These are phyloP conservation scores for Limnephilus lunatus DNA, from an alignment of 2,888 invertebrate species.

Conservation along the genomic window DNA sequence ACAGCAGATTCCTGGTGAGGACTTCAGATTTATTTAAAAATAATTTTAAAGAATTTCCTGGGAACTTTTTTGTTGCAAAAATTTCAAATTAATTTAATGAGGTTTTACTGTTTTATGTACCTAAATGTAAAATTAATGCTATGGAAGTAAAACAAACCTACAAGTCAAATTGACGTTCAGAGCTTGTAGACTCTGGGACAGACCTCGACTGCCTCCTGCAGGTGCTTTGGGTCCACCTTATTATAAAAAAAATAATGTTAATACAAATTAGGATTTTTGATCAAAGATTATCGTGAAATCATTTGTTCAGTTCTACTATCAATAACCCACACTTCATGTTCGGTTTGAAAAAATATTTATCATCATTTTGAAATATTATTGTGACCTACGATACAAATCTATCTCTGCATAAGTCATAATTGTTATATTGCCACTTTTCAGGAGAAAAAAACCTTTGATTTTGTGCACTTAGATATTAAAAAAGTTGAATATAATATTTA, in stretches of 20 bases:
- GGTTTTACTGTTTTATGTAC: no score
- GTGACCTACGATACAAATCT: neutral
- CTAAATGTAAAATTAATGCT: no score
- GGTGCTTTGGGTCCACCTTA: neutral
- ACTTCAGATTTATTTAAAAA: no score
- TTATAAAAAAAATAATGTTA: neutral
- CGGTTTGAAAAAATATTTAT: conserved; percentile 36
- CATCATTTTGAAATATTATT: conserved; percentile 36
- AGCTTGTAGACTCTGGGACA: neutral
- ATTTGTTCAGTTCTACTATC: conserved; percentile 61
- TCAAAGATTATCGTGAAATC: neutral
- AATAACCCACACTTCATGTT: conserved; percentile 50
- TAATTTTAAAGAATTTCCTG: no score
- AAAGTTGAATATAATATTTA: no score
- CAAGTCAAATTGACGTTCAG: neutral
- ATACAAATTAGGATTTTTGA: neutral
- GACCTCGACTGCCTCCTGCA: no score
- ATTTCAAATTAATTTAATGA: no score
- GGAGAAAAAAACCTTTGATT: no score
- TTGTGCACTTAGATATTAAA: no score
- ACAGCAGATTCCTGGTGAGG: no score
- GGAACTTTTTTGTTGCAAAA: no score
- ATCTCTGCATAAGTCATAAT: neutral
- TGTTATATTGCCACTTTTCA: no score
- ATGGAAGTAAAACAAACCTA: neutral